These are phyloP conservation scores for Phyllopteryx taeniolatus DNA, from an alignment of 2,113 vertebrate genomes.

Conservation along the genomic window DNA sequence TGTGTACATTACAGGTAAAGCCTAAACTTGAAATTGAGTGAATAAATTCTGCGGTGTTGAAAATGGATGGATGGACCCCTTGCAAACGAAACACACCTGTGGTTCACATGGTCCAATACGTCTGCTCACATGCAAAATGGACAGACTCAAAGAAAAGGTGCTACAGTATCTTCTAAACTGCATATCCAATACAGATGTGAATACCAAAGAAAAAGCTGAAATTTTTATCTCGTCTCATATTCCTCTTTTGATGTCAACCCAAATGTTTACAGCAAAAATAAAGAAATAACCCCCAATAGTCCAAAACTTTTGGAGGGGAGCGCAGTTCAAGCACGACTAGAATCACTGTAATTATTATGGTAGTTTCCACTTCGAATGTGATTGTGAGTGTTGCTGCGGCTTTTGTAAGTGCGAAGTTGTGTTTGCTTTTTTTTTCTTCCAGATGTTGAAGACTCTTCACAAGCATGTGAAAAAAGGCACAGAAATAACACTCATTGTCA, in stretches of 20 bases:
- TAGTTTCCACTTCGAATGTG: constrained; percentile 8
- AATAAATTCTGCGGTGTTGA: no score
- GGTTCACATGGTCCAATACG: no score
- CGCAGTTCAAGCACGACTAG: neutral
- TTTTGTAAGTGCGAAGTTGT: constrained; percentile 44
- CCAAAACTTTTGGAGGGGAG: neutral
- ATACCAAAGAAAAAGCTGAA: no score
- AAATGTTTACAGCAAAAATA: neutral
- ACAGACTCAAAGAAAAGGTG: no score
- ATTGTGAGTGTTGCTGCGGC: constrained; percentile 16
- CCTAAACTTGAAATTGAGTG: no score
- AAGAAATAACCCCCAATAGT: neutral
- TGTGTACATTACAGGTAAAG: no score
- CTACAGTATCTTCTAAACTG: no score
- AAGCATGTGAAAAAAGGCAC: constrained; percentile 17
- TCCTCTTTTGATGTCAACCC: neutral
- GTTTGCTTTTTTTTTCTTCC: constrained; percentile 58
- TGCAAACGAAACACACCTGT: no score
- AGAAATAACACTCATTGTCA: constrained; percentile 10
- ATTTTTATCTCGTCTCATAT: no score
- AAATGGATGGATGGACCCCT: no score
- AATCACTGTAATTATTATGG: constrained; percentile 9
- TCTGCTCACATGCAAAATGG: no score
- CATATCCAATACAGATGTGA: no score
- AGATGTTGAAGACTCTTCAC: constrained; percentile 40